These are phyloP conservation scores for Sminthurides aquaticus DNA, from an alignment of 2,888 invertebrate genomes.

Conservation along the genomic window DNA sequence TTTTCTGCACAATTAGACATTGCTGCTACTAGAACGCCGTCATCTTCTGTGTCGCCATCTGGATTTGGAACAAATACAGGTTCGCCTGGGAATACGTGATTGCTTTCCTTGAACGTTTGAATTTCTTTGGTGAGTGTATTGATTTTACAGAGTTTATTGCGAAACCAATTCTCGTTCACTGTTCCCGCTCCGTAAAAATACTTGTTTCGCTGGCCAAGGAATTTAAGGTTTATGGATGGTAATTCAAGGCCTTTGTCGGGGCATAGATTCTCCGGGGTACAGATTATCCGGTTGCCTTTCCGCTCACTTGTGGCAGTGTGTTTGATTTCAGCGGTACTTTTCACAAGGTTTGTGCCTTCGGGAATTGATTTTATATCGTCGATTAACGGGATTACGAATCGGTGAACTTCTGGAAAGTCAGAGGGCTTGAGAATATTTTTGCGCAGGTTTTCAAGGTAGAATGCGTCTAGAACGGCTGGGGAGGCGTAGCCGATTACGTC, in stretches of 20 bases:
- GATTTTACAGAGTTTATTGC: slow-evolving; percentile 40
- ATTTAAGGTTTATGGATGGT: slow-evolving; percentile 49
- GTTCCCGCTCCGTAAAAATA: slow-evolving; percentile 50
- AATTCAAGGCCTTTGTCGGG: slow-evolving; percentile 47
- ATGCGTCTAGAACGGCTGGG: slow-evolving; percentile 46
- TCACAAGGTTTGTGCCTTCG: slow-evolving; percentile 44
- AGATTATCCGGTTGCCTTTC: slow-evolving; percentile 44
- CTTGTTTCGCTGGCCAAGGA: slow-evolving; percentile 47
- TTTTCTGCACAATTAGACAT: slow-evolving; percentile 42
- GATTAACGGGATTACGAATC: slow-evolving; percentile 38
- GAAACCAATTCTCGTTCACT: slow-evolving; percentile 44
- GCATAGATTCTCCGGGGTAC: slow-evolving; percentile 42
- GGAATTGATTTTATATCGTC: slow-evolving; percentile 28
- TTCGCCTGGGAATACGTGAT: slow-evolving; percentile 46
- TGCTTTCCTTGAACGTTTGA: slow-evolving; percentile 22
- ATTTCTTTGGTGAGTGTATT: slow-evolving; percentile 32
- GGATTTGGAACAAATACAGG: slow-evolving; percentile 50
- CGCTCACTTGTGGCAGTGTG: slow-evolving; percentile 46
- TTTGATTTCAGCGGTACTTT: slow-evolving; percentile 10
- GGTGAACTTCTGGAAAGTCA: slow-evolving; percentile 34
- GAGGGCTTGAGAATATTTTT: slow-evolving; percentile 29
- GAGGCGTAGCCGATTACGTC: slow-evolving; percentile 47
- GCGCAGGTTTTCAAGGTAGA: slow-evolving; percentile 45
- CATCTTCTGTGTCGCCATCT: slow-evolving; percentile 49
- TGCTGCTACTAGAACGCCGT: slow-evolving; percentile 47